Evolutionary conservation across 2,888 invertebrate genomes (phyloP), one percentile per base, ranked within the genome.

Genomic region (Acheta domesticus): DNA sequence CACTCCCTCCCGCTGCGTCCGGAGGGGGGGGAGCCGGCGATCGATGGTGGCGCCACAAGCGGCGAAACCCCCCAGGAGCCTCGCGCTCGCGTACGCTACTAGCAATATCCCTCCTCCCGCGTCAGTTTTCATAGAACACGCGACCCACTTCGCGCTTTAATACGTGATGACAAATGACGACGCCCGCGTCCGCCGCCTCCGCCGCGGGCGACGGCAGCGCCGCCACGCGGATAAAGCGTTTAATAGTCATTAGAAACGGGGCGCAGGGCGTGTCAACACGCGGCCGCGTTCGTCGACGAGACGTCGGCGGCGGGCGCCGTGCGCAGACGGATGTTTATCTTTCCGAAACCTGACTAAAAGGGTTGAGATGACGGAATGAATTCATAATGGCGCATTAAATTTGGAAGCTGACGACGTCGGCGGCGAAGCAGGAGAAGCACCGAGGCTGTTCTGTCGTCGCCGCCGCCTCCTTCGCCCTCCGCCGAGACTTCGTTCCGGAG

Each of bases 311-410:
- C 62, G 14, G 14, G 62, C 62, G 14, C 16, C 62, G 16, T 62
- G 16, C 62, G 62, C 62, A 62, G 62, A 62, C 62, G 62, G 62
- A 62, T 62, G 62, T 62, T 62, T 62, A 62, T 62, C 62, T 62
- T 62, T 62, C 62, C 62, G 62, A 62, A 62, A 12, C 62, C 62
- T 16, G 62, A 62, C 62, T 62, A 62, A 62, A 62, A 62, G 62
- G 62, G 62, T 62, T n/a, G 62, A 62, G 62, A 62, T 62, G 62
- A 62, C 62, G 62, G 62, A 62, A 62, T 62, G 62, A 62, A 62
- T 62, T 62, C 62, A 12, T 62, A 62, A 62, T 62, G 62, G 62
- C 62, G 62, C 62, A 62, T 62, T 62, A 62, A 62, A 62, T 62
- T 62, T 62, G 62, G 62, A 62, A 62, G 62, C 62, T 62, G 62